Evolutionary conservation across 2,888 invertebrate genomes (phyloP), one percentile per base, ranked within the genome.

Genomic region (Amiota minor): DNA sequence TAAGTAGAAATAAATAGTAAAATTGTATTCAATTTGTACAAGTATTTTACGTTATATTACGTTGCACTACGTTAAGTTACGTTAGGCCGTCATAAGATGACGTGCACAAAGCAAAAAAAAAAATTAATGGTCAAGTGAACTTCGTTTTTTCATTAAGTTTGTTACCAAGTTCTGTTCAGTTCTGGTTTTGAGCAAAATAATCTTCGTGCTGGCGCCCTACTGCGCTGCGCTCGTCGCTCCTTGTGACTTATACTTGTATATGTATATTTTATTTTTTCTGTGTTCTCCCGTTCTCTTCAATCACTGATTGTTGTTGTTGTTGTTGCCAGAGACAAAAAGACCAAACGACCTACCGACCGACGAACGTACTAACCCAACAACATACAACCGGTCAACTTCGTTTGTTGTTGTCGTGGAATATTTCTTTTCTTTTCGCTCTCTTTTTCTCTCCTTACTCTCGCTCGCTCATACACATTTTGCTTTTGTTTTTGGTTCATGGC

Each of bases 341-440:
- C 35, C 6, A 35, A 2, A 35, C 35, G 35, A 35, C 35, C 35
- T 3, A 35, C 35, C 4, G 35, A 35, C 35, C 53, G 53, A n/a
- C 53, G 1, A 50, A 50, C 6, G 14, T n/a, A 9, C 23, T 9
- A 18, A 11, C 18, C 16, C 18, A 59, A 18, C 59, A 59, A 49
- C 9, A 14, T 11, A 67, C 49, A 67, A 67, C 67, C 67, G 67
- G 67, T 67, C 67, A 20, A 6, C 18, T 46, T n/a, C 18, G n/a
- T 20, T 23, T 62, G 10, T 62, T 62, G 10, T 67, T 67, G 67
- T 9, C 11, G 45, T 67, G 50, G 18, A 67, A 67, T 67, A 67
- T 50, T 50, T 18, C 46, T 59, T 59, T 59, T 18, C 20, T 12
- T 53, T 53, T 53, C 12, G 53, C n/a, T 53, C n/a, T 53, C 9